phyloP scores from a whole-genome alignment of 2,888 invertebrate species.

The Mimachlamys varia region DNA sequence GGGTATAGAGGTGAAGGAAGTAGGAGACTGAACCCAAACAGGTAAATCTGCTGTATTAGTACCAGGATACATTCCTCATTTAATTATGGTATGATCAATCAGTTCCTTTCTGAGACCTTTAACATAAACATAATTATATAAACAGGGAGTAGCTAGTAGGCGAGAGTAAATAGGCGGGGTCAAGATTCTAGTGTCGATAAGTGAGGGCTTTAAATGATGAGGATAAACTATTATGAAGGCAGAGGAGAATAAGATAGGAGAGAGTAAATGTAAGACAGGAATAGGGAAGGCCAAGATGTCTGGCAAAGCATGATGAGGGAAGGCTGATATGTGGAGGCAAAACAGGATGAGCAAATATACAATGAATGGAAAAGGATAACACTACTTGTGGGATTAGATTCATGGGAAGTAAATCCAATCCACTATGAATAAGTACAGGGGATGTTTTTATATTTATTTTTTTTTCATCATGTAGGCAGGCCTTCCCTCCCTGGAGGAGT shows the following conservation, averaged over 20 bases:
- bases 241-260: too few relatives aligned
- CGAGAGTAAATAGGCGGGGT: too few relatives aligned
- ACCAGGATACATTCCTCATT: conserved; percentile 76
- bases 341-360: too few relatives aligned
- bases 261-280: too few relatives aligned
- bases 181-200: too few relatives aligned
- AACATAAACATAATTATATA: too few relatives aligned
- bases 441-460: background rate
- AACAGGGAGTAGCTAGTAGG: too few relatives aligned
- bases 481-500: conserved; percentile 75
- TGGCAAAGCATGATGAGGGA: background rate
- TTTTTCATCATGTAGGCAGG: conserved; percentile 69
- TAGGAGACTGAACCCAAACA: conserved; percentile 45
- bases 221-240: too few relatives aligned
- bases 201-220: background rate
- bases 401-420: background rate
- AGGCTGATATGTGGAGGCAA: too few relatives aligned
- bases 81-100: too few relatives aligned
- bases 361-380: background rate
- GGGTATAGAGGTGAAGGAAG: too few relatives aligned
- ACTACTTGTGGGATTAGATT: background rate
- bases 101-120: background rate
- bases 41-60: conserved; percentile 76
- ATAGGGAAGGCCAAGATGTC: background rate
- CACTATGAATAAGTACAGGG: background rate